Evolutionary conservation across 1,140 invertebrate species (phyloP), one percentile per base, ranked within the genome.

Genomic region (Thaumatotibia leucotreta): DNA sequence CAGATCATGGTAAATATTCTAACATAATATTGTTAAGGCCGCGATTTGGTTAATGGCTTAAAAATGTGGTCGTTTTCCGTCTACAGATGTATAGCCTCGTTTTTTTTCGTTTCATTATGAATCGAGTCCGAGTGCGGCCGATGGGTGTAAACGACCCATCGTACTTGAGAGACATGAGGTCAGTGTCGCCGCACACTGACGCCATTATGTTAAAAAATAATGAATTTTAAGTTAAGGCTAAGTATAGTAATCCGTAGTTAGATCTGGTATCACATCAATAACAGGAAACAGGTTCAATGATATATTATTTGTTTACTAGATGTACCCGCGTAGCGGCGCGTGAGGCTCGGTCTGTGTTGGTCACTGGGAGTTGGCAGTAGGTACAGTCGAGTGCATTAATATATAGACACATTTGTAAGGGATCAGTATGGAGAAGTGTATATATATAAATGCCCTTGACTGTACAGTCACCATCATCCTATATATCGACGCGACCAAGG

Each of bases 121-220:
- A 58, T 58, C 52, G 24, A 58, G 52, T 58, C 52, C 52, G 52
- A 58, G 61, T 63, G 61, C 31, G 61, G 64, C 58, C 69, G 70
- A 70, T 39, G 64, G 68, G 65, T 73, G 84, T 72, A 83, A 86
- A 86, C 67, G 84, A 89, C 82, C 86, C 66, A 66, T 73, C 65
- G 86, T 76, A 82, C 86, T 88, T 88, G 86, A 88, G 68, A 70
- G 72, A 65, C 17, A 31, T 54, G 80, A 82, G 84, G 86, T 86
- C 86, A 86, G 76, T 84, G 78, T 74, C 82, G 82, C 66, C 49
- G 24, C 23, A 58, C 35, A 65, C 64, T 82, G 79, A 83, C 79
- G 80, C 67, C 78, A 77, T 75, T 76, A 73, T 72, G 74, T 75
- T 82, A 81, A 80, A 76, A 79, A 86, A 84, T 82, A 82, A 86